Conservation (phyloP, 2,797 vertebrate species). For the Cuniculus paca region DNA sequence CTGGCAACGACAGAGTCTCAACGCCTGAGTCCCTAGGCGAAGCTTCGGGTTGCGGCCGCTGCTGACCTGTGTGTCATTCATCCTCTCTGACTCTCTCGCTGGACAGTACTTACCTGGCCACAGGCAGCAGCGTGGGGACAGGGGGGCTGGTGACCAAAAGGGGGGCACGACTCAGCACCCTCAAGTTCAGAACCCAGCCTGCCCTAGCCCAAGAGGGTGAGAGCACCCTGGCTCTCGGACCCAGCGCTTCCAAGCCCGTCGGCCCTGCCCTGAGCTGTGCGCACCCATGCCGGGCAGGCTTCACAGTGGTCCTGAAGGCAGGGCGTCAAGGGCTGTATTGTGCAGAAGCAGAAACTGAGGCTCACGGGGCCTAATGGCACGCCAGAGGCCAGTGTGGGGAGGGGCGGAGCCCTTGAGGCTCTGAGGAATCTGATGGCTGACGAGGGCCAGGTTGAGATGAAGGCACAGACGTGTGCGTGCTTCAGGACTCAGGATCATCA, state of each 20-base stretch:
- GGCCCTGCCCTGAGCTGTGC: background rate
- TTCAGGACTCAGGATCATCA: rapidly evolving
- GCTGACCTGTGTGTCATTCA: rapidly evolving
- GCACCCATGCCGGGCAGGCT: rapidly evolving
- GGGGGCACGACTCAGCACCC: rapidly evolving
- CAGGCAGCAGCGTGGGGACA: no score
- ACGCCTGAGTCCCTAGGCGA: background rate
- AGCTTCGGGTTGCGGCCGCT: background rate
- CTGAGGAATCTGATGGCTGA: rapidly evolving
- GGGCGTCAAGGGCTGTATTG: rapidly evolving
- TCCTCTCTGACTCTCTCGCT: background rate
- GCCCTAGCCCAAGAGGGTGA: background rate
- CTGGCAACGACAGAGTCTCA: no score
- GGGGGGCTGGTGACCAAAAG: background rate
- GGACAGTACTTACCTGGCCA: background rate
- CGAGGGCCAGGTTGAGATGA: rapidly evolving
- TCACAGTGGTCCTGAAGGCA: no score
- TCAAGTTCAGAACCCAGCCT: background rate
- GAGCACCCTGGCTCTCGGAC: rapidly evolving
- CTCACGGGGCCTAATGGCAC: background rate
- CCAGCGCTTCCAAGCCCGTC: rapidly evolving
- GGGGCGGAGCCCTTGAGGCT: rapidly evolving
- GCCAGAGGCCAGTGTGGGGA: rapidly evolving
- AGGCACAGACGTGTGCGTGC: no score
- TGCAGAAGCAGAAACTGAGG: background rate